phyloP scores from a whole-genome alignment of 2,113 vertebrate genomes.

The Ctenomys sociabilis region DNA sequence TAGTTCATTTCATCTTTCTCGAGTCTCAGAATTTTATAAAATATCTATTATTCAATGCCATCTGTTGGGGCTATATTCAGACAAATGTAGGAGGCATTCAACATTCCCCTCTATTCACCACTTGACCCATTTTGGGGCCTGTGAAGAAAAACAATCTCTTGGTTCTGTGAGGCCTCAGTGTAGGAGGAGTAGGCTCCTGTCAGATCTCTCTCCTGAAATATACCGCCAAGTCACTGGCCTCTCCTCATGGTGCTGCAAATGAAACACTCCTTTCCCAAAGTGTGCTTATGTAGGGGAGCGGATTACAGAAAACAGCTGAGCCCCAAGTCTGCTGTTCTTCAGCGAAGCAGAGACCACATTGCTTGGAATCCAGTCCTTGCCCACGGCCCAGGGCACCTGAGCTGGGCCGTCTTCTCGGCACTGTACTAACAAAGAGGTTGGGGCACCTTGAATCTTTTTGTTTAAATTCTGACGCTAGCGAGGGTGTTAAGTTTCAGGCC shows the following conservation, averaged over 20 bases:
- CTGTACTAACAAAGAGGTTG: fast-evolving
- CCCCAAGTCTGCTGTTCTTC: not conserved
- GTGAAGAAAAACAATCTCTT: constrained; percentile 23
- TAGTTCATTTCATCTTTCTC: constrained; percentile 25
- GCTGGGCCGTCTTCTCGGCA: not conserved
- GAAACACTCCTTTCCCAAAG: not conserved
- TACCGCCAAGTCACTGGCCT: not conserved
- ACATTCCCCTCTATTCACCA: constrained; percentile 29
- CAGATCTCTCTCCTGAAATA: not conserved
- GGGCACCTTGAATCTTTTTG: not conserved
- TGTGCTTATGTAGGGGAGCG: not conserved
- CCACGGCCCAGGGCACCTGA: not conserved
- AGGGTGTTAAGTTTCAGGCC: not conserved
- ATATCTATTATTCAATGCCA: constrained; percentile 64
- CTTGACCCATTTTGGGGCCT: constrained; percentile 69
- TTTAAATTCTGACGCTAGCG: not conserved
- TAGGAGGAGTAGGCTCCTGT: not conserved
- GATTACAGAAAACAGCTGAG: not conserved
- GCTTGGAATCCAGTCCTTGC: not conserved
- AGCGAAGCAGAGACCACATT: not conserved
- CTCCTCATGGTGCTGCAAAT: not conserved
- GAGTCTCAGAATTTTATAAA: constrained; percentile 44
- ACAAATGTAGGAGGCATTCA: constrained; percentile 67
- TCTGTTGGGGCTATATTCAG: constrained; percentile 76
- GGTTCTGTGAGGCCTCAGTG: constrained; percentile 11